Evolutionary conservation across 2,113 vertebrate genomes (phyloP), one percentile per base, ranked within the genome.

Genomic region (Microtus montanus): DNA sequence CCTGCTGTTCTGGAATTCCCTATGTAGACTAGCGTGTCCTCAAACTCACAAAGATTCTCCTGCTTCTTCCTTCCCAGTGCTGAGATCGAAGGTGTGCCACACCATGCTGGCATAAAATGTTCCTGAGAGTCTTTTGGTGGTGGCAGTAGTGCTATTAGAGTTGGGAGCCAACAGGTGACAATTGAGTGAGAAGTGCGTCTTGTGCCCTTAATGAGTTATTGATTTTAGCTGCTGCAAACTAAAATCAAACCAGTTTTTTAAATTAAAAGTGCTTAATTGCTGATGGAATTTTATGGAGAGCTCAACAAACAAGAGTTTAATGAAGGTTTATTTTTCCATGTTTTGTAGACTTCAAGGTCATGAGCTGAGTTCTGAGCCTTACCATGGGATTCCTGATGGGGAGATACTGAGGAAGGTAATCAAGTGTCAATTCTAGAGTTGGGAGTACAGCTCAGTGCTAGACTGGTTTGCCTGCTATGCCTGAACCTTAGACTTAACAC

Each of bases 311-410:
- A 92, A 84, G 73, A 89, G 20, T 11, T 91, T 58, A 35, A 35
- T n/a, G n/a, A 92, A 88, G 28, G 22, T 35, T 87, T 90, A 13
- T 66, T 47, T 95, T 96, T 85, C 64, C 73, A 2, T 71, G 35
- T 92, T 92, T 63, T 79, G 83, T 89, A 80, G 58, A 92, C 89
- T 94, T 96, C 82, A 92, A 94, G 92, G 75, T 77, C 78, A 20
- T 64, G n/a, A 85, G 71, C 58, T 91, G 87, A 20, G 70, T 22
- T 92, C 24, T 92, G 80, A 63, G 75, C 75, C 73, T 92, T 49
- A 79, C 15, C 30, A 30, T 74, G 77, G 79, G 58, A 49, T 95
- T 92, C 41, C n/a, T 91, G 77, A 93, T 88, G 92, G 64, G 41
- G 66, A 74, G 87, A 94, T 79, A 63, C 47, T 54, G 68, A 47